A percentile compares a stretch with the other conserved stretches of the same genome.
Conservation (phyloP, 2,797 vertebrate genomes). For the Chloroceryle inda region DNA sequence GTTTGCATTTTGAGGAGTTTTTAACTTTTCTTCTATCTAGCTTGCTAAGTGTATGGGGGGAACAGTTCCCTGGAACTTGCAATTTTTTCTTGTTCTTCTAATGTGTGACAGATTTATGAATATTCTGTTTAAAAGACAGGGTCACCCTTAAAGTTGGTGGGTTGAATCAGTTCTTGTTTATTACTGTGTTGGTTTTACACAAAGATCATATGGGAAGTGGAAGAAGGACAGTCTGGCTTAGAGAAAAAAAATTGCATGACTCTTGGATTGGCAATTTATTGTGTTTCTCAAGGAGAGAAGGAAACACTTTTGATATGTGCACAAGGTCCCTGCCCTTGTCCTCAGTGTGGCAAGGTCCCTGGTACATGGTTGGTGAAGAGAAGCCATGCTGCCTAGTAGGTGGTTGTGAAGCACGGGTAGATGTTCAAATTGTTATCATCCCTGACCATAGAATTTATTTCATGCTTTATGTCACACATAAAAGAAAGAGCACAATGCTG, state of each 20-base stretch:
- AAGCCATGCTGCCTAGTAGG: not conserved
- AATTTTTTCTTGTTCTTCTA: not conserved
- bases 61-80: not conserved
- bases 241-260: not conserved
- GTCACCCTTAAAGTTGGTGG: not conserved
- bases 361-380: not conserved
- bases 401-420: constrained; percentile 52
- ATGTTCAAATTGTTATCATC: constrained; percentile 17
- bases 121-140: not conserved
- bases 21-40: not conserved
- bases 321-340: not conserved
- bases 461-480: constrained; percentile 47
- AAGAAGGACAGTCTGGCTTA: not conserved
- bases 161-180: not conserved
- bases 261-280: constrained; percentile 9
- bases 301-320: not conserved
- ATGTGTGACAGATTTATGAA: not conserved
- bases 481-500: constrained; percentile 55
- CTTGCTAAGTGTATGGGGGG: not conserved
- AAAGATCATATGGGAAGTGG: not conserved
- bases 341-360: not conserved
- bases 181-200: not conserved
- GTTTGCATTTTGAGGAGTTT: not conserved
- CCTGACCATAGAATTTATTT: constrained; percentile 17
- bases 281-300: not conserved